phyloP scores from a whole-genome alignment of 2,797 vertebrate genomes.

The Crenichthys baileyi region DNA sequence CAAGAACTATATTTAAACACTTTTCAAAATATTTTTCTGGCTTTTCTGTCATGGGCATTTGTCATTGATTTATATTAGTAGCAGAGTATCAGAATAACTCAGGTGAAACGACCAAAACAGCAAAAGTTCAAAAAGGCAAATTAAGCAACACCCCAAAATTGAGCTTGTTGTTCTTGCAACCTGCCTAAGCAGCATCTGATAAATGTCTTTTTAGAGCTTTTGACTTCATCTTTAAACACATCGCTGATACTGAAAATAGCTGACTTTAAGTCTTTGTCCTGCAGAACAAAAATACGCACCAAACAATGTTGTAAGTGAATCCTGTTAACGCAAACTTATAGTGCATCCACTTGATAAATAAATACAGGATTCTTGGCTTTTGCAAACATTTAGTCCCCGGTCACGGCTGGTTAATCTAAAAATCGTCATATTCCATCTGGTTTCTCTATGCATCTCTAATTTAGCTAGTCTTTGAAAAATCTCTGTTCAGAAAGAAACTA shows the following conservation, averaged over 20 bases:
- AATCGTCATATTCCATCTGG: neutral
- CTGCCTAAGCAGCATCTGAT: neutral
- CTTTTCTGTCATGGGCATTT: neutral
- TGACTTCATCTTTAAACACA: neutral
- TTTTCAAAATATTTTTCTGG: neutral
- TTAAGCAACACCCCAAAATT: neutral
- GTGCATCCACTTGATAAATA: neutral
- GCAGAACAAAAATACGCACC: neutral
- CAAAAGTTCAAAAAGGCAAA: neutral
- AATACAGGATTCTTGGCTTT: neutral
- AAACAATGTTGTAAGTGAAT: neutral
- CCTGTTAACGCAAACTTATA: neutral
- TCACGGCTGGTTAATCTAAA: neutral
- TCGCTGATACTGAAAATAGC: neutral
- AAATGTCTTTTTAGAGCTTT: neutral
- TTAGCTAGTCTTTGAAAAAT: neutral
- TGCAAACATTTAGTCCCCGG: neutral
- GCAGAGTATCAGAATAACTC: neutral
- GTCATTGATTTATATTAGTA: too few species aligned
- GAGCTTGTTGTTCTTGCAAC: neutral
- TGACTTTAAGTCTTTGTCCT: neutral
- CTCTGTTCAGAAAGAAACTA: neutral
- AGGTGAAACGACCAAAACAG: neutral
- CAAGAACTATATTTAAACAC: too few species aligned
- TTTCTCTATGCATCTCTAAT: neutral